Evolutionary conservation across 2,888 invertebrate genomes (phyloP).

Genomic region (Sarcophaga caerulescens): DNA sequence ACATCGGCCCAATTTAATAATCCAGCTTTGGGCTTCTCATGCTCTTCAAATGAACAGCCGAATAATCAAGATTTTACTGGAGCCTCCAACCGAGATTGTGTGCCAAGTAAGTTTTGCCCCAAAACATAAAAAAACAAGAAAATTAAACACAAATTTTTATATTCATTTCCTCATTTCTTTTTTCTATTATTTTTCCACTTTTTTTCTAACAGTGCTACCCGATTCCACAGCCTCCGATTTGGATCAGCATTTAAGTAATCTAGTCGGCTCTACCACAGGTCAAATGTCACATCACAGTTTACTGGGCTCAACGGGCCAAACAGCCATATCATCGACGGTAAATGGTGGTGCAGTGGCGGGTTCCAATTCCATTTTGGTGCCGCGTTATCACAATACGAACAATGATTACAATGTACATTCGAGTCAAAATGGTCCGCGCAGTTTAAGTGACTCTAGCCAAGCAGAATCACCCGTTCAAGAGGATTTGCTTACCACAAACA

Average conservation of each 20-base stretch:
- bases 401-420: slow-evolving; percentile 84
- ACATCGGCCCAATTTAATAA: slow-evolving; percentile 88
- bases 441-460: slow-evolving; percentile 91
- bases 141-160: neutral
- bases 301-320: slow-evolving; percentile 80
- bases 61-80: slow-evolving; percentile 83
- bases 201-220: slow-evolving; percentile 84
- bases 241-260: slow-evolving; percentile 87
- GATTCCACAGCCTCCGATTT: slow-evolving; percentile 89
- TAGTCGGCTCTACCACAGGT: slow-evolving; percentile 83
- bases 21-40: slow-evolving; percentile 87
- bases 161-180: neutral
- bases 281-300: slow-evolving; percentile 82
- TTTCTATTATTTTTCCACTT: too few relatives aligned
- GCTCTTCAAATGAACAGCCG: slow-evolving; percentile 86
- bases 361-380: slow-evolving; percentile 83
- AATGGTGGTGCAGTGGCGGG: slow-evolving; percentile 75
- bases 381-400: slow-evolving; percentile 84
- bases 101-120: slow-evolving; percentile 79
- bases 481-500: slow-evolving; percentile 86
- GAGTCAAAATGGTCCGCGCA: slow-evolving; percentile 86
- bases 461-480: slow-evolving; percentile 92
- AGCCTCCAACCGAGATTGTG: slow-evolving; percentile 83
- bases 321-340: slow-evolving; percentile 80
- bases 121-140: neutral